phyloP scores from a whole-genome alignment of 37 sponge, comb jelly and placozoan genomes.

The Axinella damicornis region DNA sequence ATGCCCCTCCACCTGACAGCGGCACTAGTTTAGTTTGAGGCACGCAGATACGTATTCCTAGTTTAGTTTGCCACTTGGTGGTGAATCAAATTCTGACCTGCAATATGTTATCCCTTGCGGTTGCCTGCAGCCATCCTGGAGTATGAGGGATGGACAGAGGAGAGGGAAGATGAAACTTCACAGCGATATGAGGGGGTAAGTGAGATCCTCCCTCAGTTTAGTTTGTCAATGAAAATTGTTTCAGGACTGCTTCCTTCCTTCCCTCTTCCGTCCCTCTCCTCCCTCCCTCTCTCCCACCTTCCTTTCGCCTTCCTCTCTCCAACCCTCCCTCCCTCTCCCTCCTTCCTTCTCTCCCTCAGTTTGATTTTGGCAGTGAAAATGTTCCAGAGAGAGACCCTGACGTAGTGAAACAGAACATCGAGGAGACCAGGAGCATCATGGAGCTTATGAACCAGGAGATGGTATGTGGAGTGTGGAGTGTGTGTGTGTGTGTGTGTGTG shows the following conservation, averaged over 20 bases:
- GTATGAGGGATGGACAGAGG: slow-evolving; percentile 17
- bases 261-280: slow-evolving; percentile 1
- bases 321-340: neutral
- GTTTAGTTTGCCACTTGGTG: too few relatives aligned
- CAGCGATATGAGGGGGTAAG: slow-evolving; percentile 40
- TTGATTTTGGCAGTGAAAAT: slow-evolving; percentile 61
- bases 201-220: neutral
- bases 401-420: slow-evolving; percentile 10
- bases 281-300: neutral
- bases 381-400: slow-evolving; percentile 55
- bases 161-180: neutral
- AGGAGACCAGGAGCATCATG: slow-evolving; percentile 25
- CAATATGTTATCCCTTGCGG: neutral
- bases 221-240: too few relatives aligned
- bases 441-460: slow-evolving; percentile 4
- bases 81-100: too few relatives aligned
- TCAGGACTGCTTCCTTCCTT: neutral
- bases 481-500: too few relatives aligned
- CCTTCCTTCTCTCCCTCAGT: slow-evolving; percentile 14
- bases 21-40: too few relatives aligned
- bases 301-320: neutral
- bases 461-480: slow-evolving; percentile 17
- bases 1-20: too few relatives aligned
- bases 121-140: slow-evolving; percentile 30
- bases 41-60: too few relatives aligned